Conservation (phyloP, 2,113 vertebrate genomes). For the Heterotilapia buettikoferi region DNA sequence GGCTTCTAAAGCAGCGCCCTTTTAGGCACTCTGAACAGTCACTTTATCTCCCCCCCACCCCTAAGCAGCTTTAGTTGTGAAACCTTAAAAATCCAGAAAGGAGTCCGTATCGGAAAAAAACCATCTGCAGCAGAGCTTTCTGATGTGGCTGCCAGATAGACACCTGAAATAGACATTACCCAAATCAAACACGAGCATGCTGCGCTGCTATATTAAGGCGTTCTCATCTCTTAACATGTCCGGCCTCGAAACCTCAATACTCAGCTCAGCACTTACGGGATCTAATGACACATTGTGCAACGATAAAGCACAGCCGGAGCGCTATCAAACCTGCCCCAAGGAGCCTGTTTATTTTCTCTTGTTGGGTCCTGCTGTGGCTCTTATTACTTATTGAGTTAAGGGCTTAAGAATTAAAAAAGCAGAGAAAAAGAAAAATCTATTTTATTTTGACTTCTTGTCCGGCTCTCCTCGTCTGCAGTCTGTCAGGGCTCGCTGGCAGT, state of each 20-base stretch:
- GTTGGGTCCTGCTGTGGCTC: neutral
- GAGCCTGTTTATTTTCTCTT: constrained; percentile 18
- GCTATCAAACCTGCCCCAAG: constrained; percentile 17
- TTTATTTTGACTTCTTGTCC: constrained; percentile 5
- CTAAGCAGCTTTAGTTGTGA: constrained; percentile 34
- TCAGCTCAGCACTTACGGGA: constrained; percentile 18
- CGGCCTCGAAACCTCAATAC: constrained; percentile 28
- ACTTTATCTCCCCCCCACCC: constrained; percentile 1
- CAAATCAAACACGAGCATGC: constrained; percentile 39
- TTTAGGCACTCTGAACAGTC: constrained; percentile 13
- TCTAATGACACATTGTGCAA: constrained; percentile 42
- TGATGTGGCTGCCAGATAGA: constrained; percentile 57
- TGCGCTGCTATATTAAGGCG: constrained; percentile 41
- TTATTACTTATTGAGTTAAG: constrained; percentile 9
- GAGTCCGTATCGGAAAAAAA: constrained; percentile 20
- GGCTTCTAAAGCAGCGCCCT: neutral
- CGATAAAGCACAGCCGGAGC: constrained; percentile 1
- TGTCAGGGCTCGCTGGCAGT: constrained; percentile 23
- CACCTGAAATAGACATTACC: constrained; percentile 70
- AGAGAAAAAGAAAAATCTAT: neutral
- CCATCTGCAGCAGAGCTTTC: constrained; percentile 32
- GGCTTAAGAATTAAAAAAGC: constrained; percentile 20
- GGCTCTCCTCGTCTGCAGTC: constrained; percentile 8
- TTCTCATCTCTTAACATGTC: constrained; percentile 53
- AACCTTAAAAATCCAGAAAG: constrained; percentile 29